Evolutionary conservation across 2,888 invertebrate genomes (phyloP).

Genomic region (Nymphalis urticae): DNA sequence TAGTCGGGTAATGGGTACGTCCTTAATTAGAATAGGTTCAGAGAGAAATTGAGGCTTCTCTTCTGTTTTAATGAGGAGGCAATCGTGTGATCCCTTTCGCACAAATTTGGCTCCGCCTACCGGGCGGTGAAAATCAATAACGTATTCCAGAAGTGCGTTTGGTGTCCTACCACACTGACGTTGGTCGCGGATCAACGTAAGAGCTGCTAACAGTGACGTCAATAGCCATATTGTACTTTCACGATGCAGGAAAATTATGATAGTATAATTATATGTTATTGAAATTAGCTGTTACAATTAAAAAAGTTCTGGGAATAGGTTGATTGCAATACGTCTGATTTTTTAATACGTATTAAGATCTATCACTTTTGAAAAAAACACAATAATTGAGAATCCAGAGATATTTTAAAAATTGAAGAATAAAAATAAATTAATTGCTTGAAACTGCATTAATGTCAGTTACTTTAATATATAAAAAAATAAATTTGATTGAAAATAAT

Average conservation of each 20-base stretch:
- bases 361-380: too few species aligned
- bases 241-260: constrained; percentile 2
- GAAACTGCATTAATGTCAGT: too few species aligned
- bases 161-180: constrained; percentile 75
- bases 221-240: constrained; percentile 9
- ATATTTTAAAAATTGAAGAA: neutral
- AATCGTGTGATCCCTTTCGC: constrained; percentile 79
- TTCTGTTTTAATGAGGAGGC: constrained; percentile 77
- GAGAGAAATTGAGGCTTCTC: constrained; percentile 72
- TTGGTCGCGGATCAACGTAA: constrained; percentile 53
- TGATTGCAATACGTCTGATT: too few species aligned
- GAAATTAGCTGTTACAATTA: neutral
- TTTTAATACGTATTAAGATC: too few species aligned
- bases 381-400: neutral
- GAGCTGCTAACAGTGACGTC: constrained; percentile 42
- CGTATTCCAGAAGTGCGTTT: constrained; percentile 78
- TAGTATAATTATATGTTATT: neutral
- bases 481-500: too few species aligned
- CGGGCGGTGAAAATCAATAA: constrained; percentile 81
- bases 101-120: constrained; percentile 76
- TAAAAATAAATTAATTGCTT: neutral
- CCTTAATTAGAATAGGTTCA: constrained; percentile 77
- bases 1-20: constrained; percentile 79
- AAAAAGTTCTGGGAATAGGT: neutral
- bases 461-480: too few species aligned